Conservation (phyloP, 2,797 vertebrate species). For the Bradypodion ventrale region DNA sequence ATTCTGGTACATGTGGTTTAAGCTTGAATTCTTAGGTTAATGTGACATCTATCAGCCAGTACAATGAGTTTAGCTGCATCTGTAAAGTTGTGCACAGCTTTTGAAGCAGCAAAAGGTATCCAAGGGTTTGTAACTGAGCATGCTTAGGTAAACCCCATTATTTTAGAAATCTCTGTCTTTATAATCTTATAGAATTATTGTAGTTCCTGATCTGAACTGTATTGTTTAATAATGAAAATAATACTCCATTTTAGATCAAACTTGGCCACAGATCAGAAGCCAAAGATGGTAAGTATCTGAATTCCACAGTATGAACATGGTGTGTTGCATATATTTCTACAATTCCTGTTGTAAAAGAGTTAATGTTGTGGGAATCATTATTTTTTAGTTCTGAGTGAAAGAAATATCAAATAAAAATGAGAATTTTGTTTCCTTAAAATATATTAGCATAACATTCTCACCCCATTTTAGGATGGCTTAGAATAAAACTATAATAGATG, state of each 20-base stretch:
- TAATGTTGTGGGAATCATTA: neutral
- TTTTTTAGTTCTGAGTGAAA: neutral
- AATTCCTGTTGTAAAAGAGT: neutral
- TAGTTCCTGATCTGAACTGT: neutral
- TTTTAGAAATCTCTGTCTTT: neutral
- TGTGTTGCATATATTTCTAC: neutral
- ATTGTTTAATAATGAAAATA: neutral
- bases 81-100: too few species aligned
- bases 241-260: slow-evolving; percentile 84
- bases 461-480: neutral
- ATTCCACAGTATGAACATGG: slow-evolving; percentile 16
- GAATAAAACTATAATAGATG: neutral
- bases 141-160: neutral
- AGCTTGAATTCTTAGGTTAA: too few species aligned
- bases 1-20: too few species aligned
- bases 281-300: slow-evolving; percentile 88
- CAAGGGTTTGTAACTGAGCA: neutral
- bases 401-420: neutral
- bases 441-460: neutral
- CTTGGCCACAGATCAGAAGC: slow-evolving; percentile 96
- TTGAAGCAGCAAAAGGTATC: neutral
- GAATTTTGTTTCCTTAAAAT: neutral
- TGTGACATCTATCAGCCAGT: too few species aligned
- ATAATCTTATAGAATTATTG: neutral
- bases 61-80: too few species aligned